A percentile compares a stretch with the other conserved stretches of the same genome.
These are phyloP conservation scores for Oreohelix idahoensis DNA, from an alignment of 1,140 invertebrate genomes.

Conservation along the genomic window DNA sequence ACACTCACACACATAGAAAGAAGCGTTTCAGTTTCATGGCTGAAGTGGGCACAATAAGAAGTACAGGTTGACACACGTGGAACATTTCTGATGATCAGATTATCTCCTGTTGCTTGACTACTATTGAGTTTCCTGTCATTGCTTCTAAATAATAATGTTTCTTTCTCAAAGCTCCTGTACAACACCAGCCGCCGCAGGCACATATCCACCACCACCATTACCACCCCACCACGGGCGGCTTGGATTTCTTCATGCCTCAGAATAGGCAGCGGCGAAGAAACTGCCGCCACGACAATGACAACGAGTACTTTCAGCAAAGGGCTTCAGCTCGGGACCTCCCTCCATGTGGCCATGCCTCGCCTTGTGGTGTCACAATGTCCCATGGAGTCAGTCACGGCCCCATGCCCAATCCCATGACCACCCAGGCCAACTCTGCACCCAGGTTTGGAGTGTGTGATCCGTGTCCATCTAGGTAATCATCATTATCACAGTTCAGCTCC, in stretches of 20 bases:
- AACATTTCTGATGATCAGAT: too few relatives aligned
- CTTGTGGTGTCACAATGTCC: not conserved
- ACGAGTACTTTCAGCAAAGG: not conserved
- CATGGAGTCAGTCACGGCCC: slow-evolving; percentile 74
- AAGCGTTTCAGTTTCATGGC: too few relatives aligned
- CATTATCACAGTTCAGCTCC: too few relatives aligned
- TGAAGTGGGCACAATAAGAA: too few relatives aligned
- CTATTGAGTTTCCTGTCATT: too few relatives aligned
- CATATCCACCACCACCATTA: slow-evolving; percentile 76
- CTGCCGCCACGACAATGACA: slow-evolving; percentile 36
- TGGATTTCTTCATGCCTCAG: not conserved
- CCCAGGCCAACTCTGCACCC: not conserved
- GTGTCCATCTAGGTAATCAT: not conserved
- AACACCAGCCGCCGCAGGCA: slow-evolving; percentile 64
- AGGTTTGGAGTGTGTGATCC: not conserved
- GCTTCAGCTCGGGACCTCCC: slow-evolving; percentile 39
- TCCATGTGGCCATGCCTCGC: slow-evolving; percentile 46
- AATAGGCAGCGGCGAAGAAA: slow-evolving; percentile 29
- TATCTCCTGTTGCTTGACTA: too few relatives aligned
- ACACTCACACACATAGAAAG: too few relatives aligned
- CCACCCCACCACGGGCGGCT: slow-evolving; percentile 50
- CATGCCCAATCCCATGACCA: slow-evolving; percentile 63
- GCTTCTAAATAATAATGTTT: too few relatives aligned
- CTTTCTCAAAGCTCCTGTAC: not conserved
- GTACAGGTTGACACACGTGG: too few relatives aligned